Base-by-base conservation (phyloP, 2,113 vertebrate genomes). In the Hucho hucho region DNA sequence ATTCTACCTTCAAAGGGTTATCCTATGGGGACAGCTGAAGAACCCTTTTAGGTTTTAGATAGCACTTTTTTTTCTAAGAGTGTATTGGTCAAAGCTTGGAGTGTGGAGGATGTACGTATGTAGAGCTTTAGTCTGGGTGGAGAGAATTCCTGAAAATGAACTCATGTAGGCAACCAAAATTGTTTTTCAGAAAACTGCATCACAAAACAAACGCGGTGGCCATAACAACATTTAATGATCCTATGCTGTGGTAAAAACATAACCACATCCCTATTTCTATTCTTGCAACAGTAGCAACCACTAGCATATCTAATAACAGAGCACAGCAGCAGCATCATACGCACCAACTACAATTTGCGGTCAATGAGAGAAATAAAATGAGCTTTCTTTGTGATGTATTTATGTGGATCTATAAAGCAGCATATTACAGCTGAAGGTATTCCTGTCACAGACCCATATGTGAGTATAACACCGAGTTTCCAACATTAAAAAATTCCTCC, bases 381-480 rank as follows among this genome's bases (percentile, higher is more conserved):
- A 61, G 58, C n/a, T 22, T 61, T 61, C 58, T 22, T 11, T n/a
- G n/a, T 22, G 9, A 22, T 61, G n/a, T 16, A 61, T 61, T 61
- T 61, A 61, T 61, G 58, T 61, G 14, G 5, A 4, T 61, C 58
- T 22, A 61, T 22, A 61, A 61, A 61, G 22, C 58, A 22, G n/a
- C 2, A 61, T 24, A 6, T 22, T 24, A 24, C 20, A 11, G 13
- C 18, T 61, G 18, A 61, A 61, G 1, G 7, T n/a, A 61, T n/a
- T 61, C 16, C 9, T 61, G n/a, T 22, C n/a, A n/a, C 58, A 61
- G n/a, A 56, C 58, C n/a, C 58, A 20, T 22, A 7, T 20, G 20
- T 61, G 18, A 61, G n/a, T 61, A 61, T 13, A 61, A 61, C 90
- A 90, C 72, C 25, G 71, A 71, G 84, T 78, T 78, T 81, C 61